These are phyloP conservation scores for Phrixothrix hirtus DNA, from an alignment of 2,888 invertebrate species.

Conservation along the genomic window DNA sequence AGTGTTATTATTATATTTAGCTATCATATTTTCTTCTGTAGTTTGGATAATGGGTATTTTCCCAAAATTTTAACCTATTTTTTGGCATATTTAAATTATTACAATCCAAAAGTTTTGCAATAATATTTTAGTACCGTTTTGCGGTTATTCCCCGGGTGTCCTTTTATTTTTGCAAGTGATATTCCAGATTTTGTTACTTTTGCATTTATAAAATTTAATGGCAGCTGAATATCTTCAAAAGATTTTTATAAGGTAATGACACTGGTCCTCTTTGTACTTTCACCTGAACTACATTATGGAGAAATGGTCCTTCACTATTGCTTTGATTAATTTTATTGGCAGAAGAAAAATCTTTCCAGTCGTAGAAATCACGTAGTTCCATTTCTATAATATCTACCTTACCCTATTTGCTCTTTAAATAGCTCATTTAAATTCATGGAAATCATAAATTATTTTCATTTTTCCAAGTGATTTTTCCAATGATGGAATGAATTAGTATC, in stretches of 20 bases:
- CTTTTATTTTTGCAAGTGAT: not conserved
- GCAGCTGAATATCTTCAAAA: not conserved
- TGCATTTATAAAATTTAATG: not conserved
- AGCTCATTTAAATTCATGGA: not conserved
- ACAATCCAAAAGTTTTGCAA: not conserved
- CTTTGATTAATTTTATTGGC: not conserved
- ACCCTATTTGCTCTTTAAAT: not conserved
- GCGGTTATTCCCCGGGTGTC: not conserved
- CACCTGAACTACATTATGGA: not conserved
- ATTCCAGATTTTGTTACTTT: slow-evolving; percentile 1
- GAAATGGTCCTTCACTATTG: not conserved
- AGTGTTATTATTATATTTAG: too few species aligned
- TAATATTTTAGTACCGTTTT: not conserved
- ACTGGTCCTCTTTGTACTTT: not conserved
- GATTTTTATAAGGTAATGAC: not conserved
- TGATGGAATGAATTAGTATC: not conserved
- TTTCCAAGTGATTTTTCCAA: too few species aligned
- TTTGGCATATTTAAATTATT: not conserved
- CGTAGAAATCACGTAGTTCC: not conserved
- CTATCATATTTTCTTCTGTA: too few species aligned
- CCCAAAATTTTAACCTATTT: not conserved
- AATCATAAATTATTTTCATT: too few species aligned
- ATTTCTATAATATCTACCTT: not conserved
- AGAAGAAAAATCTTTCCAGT: not conserved
- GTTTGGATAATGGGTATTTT: too few species aligned